Conservation (phyloP, 2,797 vertebrate genomes). For the Chelon labrosus region DNA sequence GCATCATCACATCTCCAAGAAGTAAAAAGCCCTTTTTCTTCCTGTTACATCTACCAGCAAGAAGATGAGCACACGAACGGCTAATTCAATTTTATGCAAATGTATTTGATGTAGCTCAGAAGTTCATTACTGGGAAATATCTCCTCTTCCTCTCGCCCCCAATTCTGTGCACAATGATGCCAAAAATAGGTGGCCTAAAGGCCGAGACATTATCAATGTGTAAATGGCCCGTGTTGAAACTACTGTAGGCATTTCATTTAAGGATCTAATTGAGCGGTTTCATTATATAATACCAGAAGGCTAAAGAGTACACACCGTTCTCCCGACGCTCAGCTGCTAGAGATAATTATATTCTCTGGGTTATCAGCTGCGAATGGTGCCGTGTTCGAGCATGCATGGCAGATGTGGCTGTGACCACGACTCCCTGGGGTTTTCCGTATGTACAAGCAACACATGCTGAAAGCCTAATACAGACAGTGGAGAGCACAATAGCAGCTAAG, state of each 20-base stretch:
- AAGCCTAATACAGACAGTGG: conserved; percentile 26
- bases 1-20: conserved; percentile 2
- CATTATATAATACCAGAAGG: conserved; percentile 39
- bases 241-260: conserved; percentile 16
- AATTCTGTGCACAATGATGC: conserved; percentile 8
- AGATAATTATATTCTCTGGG: conserved; percentile 36
- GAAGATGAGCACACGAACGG: conserved; percentile 7
- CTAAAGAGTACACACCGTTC: conserved; percentile 30
- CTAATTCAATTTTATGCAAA: conserved; percentile 33
- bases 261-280: conserved; percentile 23
- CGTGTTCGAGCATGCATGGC: conserved; percentile 26
- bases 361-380: conserved; percentile 54
- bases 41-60: conserved; percentile 9
- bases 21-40: not conserved
- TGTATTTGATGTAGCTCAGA: conserved; percentile 18
- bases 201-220: conserved; percentile 4
- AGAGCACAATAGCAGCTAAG: conserved; percentile 22
- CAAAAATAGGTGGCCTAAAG: conserved; percentile 24
- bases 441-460: conserved; percentile 52
- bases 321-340: conserved; percentile 29
- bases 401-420: conserved; percentile 50
- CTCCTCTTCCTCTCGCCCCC: not conserved
- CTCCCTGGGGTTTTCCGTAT: conserved; percentile 45
- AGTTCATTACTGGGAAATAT: conserved; percentile 31
- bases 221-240: conserved; percentile 8